Conservation (phyloP, 1,140 invertebrate genomes). For the Epicauta chinensis region DNA sequence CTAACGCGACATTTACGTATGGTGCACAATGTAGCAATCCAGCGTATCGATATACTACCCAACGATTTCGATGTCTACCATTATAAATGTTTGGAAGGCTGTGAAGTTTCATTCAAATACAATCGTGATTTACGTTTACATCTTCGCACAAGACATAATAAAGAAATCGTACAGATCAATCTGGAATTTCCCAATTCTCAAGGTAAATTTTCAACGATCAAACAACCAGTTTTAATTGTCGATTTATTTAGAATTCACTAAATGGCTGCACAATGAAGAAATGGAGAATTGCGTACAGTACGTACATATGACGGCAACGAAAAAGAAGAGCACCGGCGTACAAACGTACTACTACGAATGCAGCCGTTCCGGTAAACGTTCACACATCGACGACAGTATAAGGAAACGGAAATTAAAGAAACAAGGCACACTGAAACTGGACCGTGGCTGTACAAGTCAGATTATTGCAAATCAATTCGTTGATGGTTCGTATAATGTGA, state of each 20-base stretch:
- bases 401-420: conserved; percentile 3
- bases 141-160: not conserved
- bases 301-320: conserved; percentile 8
- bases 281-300: conserved; percentile 8
- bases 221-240: too few relatives aligned
- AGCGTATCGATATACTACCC: conserved; percentile 4
- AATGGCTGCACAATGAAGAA: conserved; percentile 12
- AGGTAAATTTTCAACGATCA: not conserved
- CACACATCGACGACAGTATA: not conserved
- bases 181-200: conserved; percentile 3
- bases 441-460: conserved; percentile 9
- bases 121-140: conserved; percentile 4
- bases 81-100: conserved; percentile 10
- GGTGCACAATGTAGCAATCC: conserved; percentile 1
- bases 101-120: conserved; percentile 8
- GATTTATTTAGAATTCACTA: conserved; percentile 5
- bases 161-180: conserved; percentile 5
- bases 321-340: conserved; percentile 4
- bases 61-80: conserved; percentile 4
- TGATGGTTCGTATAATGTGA: not conserved
- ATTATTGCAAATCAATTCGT: conserved; percentile 7
- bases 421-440: not conserved
- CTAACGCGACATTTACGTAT: conserved; percentile 7
- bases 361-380: conserved; percentile 6
- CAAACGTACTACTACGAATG: conserved; percentile 11